Evolutionary conservation across 2,888 invertebrate genomes (phyloP), one percentile per base, ranked within the genome.

Genomic region (Tetramorium bicarinatum): DNA sequence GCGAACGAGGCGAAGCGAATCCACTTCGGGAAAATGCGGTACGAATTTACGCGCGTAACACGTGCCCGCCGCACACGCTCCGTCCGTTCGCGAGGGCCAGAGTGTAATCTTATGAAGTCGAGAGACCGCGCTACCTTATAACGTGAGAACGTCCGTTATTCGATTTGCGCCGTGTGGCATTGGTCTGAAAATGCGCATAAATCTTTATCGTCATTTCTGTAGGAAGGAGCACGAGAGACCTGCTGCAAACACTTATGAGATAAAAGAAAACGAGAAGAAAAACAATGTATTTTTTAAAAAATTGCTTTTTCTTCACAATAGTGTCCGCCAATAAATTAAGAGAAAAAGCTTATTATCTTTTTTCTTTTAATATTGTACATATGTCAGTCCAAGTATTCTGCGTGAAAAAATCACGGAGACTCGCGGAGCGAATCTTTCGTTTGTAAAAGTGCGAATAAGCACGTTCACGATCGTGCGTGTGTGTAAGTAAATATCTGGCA

Each of bases 1-100:
- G 87, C 54, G 84, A 88, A 85, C 83, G 83, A 76, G 85, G 71
- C 82, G 79, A 74, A 76, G 77, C 66, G 71, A 67, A 82, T 88
- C 79, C 75, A 52, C 77, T 84, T 38, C 72, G 71, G 72, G 83
- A 61, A 83, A 69, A 79, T 49, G 56, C 56, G 62, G 21, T 49
- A 56, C 62, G 71, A 3, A n/a, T 29, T 52, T 67, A 67, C 29
- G 74, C 25, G 49, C 76, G 62, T 44, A 79, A 71, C 56, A 56
- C 49, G 71, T 54, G 59, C 71, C 44, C 52, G 44, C 44, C 77
- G 11, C 38, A 76, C 18, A 79, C 29, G 59, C 59, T 49, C 21
- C 62, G n/a, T 29, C 25, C 64, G n/a, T 29, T 18, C 64, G 64
- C 64, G 4, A 72, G 41, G 29, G 21, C 56, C 56, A 56, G 56